Evolutionary conservation across 2,797 vertebrate genomes (phyloP).

Genomic region (Myotis pilosus): DNA sequence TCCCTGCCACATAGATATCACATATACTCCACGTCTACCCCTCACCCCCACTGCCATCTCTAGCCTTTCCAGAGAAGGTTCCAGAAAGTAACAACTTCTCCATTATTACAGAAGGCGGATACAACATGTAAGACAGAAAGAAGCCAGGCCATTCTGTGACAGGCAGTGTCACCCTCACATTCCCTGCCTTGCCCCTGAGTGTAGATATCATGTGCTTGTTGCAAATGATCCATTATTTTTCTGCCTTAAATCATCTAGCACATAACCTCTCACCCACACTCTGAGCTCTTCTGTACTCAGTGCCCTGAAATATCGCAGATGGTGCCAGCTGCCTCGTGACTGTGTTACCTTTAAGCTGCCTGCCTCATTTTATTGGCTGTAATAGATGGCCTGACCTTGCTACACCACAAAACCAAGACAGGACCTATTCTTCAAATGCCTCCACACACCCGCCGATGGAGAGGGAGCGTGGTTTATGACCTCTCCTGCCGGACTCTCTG

Average conservation of each 20-base stretch:
- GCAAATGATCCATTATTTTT: slow-evolving; percentile 38
- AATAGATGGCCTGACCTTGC: slow-evolving; percentile 37
- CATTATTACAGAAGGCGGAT: not conserved
- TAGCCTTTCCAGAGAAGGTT: slow-evolving; percentile 18
- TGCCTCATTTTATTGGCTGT: slow-evolving; percentile 26
- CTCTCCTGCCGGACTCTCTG: slow-evolving; percentile 20
- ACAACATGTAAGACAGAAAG: not conserved
- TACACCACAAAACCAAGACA: slow-evolving; percentile 50
- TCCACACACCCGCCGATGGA: not conserved
- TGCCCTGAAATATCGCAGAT: slow-evolving; percentile 20
- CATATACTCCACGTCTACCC: not conserved
- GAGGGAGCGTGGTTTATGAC: not conserved
- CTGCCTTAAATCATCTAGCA: not conserved
- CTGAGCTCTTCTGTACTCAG: not conserved
- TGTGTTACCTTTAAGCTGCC: not conserved
- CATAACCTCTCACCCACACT: not conserved
- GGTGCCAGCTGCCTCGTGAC: not conserved
- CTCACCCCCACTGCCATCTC: not conserved
- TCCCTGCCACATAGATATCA: not conserved
- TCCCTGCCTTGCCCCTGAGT: not conserved
- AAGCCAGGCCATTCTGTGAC: not conserved
- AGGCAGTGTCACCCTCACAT: not conserved
- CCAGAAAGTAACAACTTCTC: not conserved
- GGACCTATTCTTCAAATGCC: slow-evolving; percentile 51
- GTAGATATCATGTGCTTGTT: not conserved